phyloP scores from a whole-genome alignment of 2,113 vertebrate species.

The Progne subis region DNA sequence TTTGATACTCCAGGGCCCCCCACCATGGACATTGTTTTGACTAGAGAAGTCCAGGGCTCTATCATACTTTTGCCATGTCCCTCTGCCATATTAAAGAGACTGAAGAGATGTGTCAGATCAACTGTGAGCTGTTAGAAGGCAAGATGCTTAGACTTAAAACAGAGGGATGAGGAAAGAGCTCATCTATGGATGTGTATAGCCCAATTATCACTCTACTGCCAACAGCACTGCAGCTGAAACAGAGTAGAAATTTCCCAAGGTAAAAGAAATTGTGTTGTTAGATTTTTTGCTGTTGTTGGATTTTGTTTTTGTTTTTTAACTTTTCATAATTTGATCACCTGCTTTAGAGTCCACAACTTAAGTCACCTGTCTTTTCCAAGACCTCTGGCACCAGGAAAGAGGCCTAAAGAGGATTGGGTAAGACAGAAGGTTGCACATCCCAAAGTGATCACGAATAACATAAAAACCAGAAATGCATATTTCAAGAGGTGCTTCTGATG shows the following conservation, averaged over 20 bases:
- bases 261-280: background rate
- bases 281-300: background rate
- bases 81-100: background rate
- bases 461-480: background rate
- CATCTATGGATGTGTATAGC: background rate
- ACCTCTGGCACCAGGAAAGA: background rate
- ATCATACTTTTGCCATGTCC: background rate
- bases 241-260: background rate
- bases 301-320: background rate
- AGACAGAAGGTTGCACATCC: background rate
- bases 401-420: background rate
- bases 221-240: background rate
- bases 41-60: background rate
- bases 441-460: background rate
- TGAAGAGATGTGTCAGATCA: background rate
- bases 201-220: background rate
- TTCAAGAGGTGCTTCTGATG: background rate
- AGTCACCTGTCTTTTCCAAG: background rate
- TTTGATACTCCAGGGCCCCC: background rate
- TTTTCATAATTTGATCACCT: background rate
- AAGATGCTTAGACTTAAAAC: background rate
- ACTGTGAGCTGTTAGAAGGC: background rate
- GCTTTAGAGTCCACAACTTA: background rate
- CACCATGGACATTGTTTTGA: background rate
- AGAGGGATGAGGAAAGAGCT: background rate